Conservation (phyloP, 2,113 vertebrate species). For the Corythornis cristatus region DNA sequence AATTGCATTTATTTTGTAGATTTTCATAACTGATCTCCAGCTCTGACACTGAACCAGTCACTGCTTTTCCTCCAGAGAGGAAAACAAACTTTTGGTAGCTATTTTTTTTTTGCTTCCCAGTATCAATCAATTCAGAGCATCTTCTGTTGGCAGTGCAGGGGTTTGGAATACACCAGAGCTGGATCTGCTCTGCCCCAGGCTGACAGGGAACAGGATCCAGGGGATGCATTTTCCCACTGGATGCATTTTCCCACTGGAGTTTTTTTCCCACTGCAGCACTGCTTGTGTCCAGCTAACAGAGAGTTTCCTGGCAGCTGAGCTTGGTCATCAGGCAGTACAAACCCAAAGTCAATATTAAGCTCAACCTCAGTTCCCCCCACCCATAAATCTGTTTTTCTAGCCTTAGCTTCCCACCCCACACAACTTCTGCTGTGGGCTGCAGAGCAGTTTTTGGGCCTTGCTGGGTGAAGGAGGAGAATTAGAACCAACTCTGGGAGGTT, state of each 20-base stretch:
- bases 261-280: background rate
- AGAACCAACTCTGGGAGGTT: fast-evolving
- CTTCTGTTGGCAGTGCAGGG: background rate
- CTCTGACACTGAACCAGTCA: background rate
- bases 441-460: background rate
- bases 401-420: background rate
- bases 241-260: background rate
- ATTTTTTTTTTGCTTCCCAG: background rate
- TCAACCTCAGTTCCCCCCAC: background rate
- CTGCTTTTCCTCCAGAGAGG: background rate
- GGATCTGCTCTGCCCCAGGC: background rate
- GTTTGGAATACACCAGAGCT: background rate
- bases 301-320: background rate
- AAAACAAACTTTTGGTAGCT: background rate
- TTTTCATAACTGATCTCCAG: background rate
- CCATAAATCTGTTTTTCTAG: background rate
- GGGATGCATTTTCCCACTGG: background rate
- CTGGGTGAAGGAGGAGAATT: fast-evolving
- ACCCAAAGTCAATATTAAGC: background rate
- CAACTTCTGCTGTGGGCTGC: fast-evolving
- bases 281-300: background rate
- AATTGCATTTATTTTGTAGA: background rate
- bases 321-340: background rate
- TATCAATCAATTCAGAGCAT: background rate
- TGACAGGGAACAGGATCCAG: fast-evolving